Conservation (phyloP, 2,888 invertebrate species). For the Melinopterus prodromus region DNA sequence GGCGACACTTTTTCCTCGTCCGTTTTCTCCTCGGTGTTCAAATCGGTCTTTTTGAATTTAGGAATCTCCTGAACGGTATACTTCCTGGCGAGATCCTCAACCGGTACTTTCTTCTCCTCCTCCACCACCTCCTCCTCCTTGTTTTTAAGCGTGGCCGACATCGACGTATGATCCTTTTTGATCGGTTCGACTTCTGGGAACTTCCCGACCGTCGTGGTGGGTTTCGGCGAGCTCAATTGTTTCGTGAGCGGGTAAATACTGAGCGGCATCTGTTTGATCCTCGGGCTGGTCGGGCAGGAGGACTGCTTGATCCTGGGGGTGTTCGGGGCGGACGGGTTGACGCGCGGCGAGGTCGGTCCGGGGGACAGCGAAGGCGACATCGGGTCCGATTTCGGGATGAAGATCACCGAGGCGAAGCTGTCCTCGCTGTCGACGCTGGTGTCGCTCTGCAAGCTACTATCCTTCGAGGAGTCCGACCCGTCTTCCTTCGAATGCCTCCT, state of each 20-base stretch:
- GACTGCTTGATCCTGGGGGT: conserved; percentile 78
- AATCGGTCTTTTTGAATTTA: conserved; percentile 53
- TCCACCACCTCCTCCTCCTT: conserved; percentile 39
- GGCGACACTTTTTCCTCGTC: conserved; percentile 59
- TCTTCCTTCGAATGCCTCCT: conserved; percentile 85
- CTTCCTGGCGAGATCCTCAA: conserved; percentile 54
- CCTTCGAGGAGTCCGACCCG: conserved; percentile 88
- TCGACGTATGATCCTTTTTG: conserved; percentile 53
- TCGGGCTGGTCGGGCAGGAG: conserved; percentile 72
- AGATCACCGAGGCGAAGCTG: conserved; percentile 92
- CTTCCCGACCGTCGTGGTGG: conserved; percentile 55
- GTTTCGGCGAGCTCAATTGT: conserved; percentile 68
- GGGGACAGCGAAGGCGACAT: conserved; percentile 70
- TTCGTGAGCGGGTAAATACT: conserved; percentile 67
- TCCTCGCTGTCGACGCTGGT: conserved; percentile 95
- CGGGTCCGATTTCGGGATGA: conserved; percentile 83
- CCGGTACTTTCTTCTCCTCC: conserved; percentile 38
- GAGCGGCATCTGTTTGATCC: conserved; percentile 69
- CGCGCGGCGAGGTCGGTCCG: conserved; percentile 69
- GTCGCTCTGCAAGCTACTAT: conserved; percentile 91
- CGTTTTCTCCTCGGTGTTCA: conserved; percentile 41
- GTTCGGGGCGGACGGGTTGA: conserved; percentile 78
- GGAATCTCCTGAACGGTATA: conserved; percentile 58
- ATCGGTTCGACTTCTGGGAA: conserved; percentile 46
- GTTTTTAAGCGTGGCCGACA: conserved; percentile 41